Evolutionary conservation across 1,140 invertebrate species (phyloP).

Genomic region (Ephestia elutella): DNA sequence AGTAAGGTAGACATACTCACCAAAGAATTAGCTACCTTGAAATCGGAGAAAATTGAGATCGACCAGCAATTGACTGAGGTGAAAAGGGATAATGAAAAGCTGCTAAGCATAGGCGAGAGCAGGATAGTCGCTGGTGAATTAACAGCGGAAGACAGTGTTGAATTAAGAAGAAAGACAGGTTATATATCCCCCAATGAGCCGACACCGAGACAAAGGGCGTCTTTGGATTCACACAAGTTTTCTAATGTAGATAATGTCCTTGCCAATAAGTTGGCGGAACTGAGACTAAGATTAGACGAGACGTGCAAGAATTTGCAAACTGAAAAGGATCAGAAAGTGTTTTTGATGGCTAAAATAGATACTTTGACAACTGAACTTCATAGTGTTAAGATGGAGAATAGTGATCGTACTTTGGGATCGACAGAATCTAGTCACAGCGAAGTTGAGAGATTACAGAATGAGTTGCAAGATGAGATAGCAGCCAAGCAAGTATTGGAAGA

Average conservation of each 20-base stretch:
- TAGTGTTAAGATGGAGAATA: slow-evolving; percentile 56
- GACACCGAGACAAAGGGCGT: slow-evolving; percentile 48
- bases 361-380: slow-evolving; percentile 55
- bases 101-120: slow-evolving; percentile 61
- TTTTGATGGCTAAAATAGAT: slow-evolving; percentile 57
- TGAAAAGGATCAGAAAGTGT: slow-evolving; percentile 62
- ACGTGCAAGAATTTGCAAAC: slow-evolving; percentile 56
- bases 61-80: slow-evolving; percentile 77
- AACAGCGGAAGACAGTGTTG: slow-evolving; percentile 55
- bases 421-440: slow-evolving; percentile 68
- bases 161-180: slow-evolving; percentile 52
- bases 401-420: slow-evolving; percentile 59
- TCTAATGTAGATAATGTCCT: slow-evolving; percentile 60
- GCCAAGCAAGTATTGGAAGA: slow-evolving; percentile 65
- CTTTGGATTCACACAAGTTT: slow-evolving; percentile 64
- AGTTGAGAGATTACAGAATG: slow-evolving; percentile 61
- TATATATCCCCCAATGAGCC: slow-evolving; percentile 53
- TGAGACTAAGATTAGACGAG: slow-evolving; percentile 56
- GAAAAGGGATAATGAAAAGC: slow-evolving; percentile 61
- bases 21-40: slow-evolving; percentile 85
- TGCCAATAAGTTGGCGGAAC: slow-evolving; percentile 57
- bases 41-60: slow-evolving; percentile 87
- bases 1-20: slow-evolving; percentile 84
- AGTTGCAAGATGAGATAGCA: slow-evolving; percentile 65
- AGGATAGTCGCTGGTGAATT: slow-evolving; percentile 58